Percentiles rank a stretch among this genome's conserved stretches.
phyloP scores from a whole-genome alignment of 1,140 invertebrate species.

The Scaptodrosophila lebanonensis region DNA sequence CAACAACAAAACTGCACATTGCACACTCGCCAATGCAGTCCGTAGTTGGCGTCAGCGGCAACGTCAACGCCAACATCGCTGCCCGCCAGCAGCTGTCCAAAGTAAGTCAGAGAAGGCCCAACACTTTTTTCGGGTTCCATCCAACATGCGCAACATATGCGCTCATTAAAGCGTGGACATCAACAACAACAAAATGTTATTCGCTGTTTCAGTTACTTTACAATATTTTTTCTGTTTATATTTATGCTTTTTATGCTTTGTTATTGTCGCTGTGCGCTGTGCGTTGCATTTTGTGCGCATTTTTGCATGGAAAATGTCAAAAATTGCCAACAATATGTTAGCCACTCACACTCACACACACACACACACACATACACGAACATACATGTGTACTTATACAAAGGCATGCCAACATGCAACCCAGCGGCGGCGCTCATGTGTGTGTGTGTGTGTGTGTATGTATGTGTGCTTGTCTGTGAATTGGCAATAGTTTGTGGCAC shows the following conservation, averaged over 20 bases:
- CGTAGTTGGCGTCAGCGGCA: no score
- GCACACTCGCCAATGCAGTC: no score
- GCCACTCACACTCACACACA: conserved; percentile 14
- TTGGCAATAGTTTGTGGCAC: no score
- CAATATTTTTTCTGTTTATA: conserved; percentile 6
- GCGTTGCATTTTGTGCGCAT: neutral
- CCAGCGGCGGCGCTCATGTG: conserved; percentile 3
- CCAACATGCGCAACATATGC: no score
- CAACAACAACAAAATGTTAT: no score
- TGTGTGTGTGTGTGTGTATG: conserved; percentile 1
- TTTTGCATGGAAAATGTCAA: conserved; percentile 13
- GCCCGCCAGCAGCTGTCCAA: no score
- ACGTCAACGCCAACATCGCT: no score
- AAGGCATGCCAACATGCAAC: neutral
- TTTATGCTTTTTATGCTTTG: conserved; percentile 1
- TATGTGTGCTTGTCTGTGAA: neutral
- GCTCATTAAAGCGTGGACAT: no score
- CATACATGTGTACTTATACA: neutral
- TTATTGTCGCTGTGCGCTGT: neutral
- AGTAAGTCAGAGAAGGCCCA: no score
- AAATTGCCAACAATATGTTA: conserved; percentile 44
- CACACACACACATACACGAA: conserved; percentile 7
- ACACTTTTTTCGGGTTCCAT: no score
- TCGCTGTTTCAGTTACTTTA: no score
- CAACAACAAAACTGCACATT: conserved; percentile 12